Evolutionary conservation across 1,140 invertebrate genomes (phyloP).

Genomic region (Babylonia areolata): DNA sequence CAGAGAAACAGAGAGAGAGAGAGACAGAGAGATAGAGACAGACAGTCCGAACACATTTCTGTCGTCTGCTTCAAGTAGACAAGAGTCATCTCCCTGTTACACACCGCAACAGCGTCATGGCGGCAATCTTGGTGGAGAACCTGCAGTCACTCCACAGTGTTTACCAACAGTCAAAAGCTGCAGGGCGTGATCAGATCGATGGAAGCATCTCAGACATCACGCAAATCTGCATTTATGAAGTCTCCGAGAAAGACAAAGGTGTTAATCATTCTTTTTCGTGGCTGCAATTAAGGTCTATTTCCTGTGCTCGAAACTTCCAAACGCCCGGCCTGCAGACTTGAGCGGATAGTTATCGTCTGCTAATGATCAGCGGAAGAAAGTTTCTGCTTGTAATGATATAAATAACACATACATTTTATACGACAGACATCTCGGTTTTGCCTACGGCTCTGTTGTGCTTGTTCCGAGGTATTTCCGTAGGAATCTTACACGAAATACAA

Average conservation of each 20-base stretch:
- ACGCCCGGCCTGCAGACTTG: no score
- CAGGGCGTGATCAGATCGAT: constrained; percentile 54
- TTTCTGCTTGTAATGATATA: background rate
- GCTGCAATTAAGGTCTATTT: no score
- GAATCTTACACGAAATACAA: background rate
- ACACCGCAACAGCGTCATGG: constrained; percentile 45
- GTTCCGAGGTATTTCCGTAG: no score
- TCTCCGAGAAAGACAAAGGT: constrained; percentile 65
- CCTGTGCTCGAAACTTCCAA: no score
- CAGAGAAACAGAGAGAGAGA: background rate
- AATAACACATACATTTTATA: no score
- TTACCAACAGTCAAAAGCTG: constrained; percentile 25
- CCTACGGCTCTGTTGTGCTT: background rate
- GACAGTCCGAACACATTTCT: background rate
- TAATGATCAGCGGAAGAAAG: no score
- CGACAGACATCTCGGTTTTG: background rate
- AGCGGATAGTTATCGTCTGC: no score
- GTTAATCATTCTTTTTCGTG: constrained; percentile 6
- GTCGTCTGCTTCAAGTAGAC: no score
- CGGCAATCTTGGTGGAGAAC: constrained; percentile 58
- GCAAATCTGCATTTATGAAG: constrained; percentile 63
- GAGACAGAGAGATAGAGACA: background rate
- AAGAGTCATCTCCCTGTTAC: background rate
- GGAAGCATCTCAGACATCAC: constrained; percentile 60
- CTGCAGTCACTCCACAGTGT: constrained; percentile 54